Evolutionary conservation across 2,797 vertebrate species (phyloP), one percentile per base, ranked within the genome.

Genomic region (Petrocephalus schoutedeni): DNA sequence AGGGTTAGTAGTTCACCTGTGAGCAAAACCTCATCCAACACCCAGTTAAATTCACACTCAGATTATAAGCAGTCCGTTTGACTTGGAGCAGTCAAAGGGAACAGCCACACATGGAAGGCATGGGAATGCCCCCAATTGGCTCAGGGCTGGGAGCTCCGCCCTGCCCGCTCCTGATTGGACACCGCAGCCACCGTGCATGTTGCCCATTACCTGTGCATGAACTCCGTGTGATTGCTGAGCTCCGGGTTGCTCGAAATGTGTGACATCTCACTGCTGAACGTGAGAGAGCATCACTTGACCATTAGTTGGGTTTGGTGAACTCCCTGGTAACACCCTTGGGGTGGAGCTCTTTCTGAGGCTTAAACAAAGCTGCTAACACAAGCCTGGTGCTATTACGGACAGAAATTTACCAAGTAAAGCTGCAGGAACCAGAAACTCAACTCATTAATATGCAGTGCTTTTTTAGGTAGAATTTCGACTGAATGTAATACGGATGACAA

Each of bases 191-290:
- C 32, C 14, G 19, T 2, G 12, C 51, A 85, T 28, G 51, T 56
- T 56, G 49, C 32, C 23, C n/a, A 45, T 86, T 86, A 86, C 85
- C 85, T 86, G 85, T 45, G 85, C 16, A 28, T 58, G 32, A 45
- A 41, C 57, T 86, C 85, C 85, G 16, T 21, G 32, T 85, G 82
- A 85, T 23, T 54, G 21, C n/a, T 7, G 56, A 86, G 85, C 16
- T 86, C 85, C 85, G 19, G 85, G 85, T 41, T 57, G 57, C 32
- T 59, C 57, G 19, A 58, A 58, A 61, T 86, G 57, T 86, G 57
- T 61, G 85, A 86, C 85, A 21, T 49, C 85, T 86, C 85, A 61
- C 57, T 86, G 85, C 85, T 86, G 57, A 86, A 86, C 36, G 85
- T 61, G 85, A 86, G 56, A 86, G 85, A 86, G 16, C 41, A 2